Conservation (phyloP, 2,797 vertebrate genomes). For the Muraenolepis orangiensis region DNA sequence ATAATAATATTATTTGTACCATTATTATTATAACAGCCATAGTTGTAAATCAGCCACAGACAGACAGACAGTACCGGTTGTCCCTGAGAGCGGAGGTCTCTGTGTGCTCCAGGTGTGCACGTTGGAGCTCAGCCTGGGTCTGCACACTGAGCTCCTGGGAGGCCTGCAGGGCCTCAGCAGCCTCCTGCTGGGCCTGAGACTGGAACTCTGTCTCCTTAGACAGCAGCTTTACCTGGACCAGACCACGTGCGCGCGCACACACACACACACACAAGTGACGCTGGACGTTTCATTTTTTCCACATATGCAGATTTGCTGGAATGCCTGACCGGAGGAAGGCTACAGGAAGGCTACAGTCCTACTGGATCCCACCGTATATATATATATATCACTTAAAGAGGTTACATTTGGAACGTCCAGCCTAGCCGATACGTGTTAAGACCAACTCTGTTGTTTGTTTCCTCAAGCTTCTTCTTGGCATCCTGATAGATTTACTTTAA, state of each 20-base stretch:
- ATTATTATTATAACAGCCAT: no score
- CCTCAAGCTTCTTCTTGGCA: not conserved
- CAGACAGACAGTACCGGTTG: conserved; percentile 53
- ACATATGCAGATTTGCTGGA: not conserved
- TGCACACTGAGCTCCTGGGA: conserved; percentile 53
- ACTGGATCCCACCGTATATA: not conserved
- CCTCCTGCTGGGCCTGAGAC: conserved; percentile 53
- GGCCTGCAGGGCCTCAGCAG: conserved; percentile 55
- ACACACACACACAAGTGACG: not conserved
- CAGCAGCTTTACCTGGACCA: conserved; percentile 71
- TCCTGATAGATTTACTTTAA: not conserved
- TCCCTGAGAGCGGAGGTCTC: conserved; percentile 67
- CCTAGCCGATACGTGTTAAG: not conserved
- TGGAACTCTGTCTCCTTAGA: conserved; percentile 68
- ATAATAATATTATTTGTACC: not conserved
- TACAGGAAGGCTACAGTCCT: not conserved
- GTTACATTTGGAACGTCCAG: not conserved
- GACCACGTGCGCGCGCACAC: not conserved
- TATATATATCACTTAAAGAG: not conserved
- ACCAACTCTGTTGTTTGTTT: not conserved
- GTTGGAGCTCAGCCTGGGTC: conserved; percentile 62
- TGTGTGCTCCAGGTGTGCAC: conserved; percentile 61
- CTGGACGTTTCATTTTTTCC: no score
- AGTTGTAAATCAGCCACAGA: no score
- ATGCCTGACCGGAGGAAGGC: not conserved